Evolutionary conservation across 2,888 invertebrate genomes (phyloP).

Genomic region (Philopedon plagiatum): DNA sequence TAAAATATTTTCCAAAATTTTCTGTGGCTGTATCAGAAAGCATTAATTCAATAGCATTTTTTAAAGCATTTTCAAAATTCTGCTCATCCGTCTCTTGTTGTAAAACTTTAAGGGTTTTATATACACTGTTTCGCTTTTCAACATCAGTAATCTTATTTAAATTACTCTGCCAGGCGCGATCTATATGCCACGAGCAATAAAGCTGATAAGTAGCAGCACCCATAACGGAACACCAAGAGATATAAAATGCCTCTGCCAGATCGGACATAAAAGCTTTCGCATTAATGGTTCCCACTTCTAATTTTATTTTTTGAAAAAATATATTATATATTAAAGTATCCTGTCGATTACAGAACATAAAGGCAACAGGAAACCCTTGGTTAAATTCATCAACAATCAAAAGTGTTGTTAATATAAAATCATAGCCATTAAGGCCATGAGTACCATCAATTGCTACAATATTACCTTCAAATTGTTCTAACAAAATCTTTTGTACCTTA

Average conservation of each 20-base stretch:
- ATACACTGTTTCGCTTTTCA: constrained; percentile 28
- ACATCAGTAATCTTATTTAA: constrained; percentile 31
- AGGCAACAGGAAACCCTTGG: constrained; percentile 36
- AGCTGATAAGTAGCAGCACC: constrained; percentile 12
- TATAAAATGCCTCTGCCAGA: too few relatives aligned
- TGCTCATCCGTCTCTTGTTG: constrained; percentile 38
- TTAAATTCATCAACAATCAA: constrained; percentile 34
- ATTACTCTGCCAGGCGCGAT: constrained; percentile 23
- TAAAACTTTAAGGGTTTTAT: constrained; percentile 34
- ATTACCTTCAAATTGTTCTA: too few relatives aligned
- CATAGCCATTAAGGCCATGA: constrained; percentile 38
- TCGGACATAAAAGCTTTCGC: not conserved
- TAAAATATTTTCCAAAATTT: not conserved
- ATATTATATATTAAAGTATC: constrained; percentile 25
- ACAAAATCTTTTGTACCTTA: too few relatives aligned
- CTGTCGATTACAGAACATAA: constrained; percentile 35
- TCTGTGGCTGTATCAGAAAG: constrained; percentile 29
- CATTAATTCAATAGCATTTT: constrained; percentile 16
- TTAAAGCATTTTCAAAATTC: constrained; percentile 24
- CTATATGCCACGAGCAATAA: constrained; percentile 27
- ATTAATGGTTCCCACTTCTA: constrained; percentile 6
- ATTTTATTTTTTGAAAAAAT: constrained; percentile 34
- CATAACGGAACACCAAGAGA: too few relatives aligned
- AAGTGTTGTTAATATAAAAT: constrained; percentile 32
- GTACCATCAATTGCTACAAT: too few relatives aligned